These are phyloP conservation scores for Zelleria hepariella DNA, from an alignment of 2,888 invertebrate species.

Conservation along the genomic window DNA sequence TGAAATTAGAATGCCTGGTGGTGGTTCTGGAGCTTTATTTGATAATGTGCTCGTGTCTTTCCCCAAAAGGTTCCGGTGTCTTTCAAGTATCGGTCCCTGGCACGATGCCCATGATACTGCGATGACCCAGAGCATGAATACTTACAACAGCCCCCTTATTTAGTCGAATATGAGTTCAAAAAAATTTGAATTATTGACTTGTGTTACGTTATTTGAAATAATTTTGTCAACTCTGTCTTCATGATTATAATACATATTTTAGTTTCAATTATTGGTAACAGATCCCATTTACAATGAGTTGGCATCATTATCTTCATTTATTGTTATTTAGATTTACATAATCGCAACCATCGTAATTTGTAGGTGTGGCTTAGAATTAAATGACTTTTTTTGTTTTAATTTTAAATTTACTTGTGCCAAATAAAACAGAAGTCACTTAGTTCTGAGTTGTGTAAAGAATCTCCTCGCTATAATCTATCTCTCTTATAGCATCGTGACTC, in stretches of 20 bases:
- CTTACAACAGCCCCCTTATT: background rate
- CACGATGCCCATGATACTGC: background rate
- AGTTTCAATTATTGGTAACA: slow-evolving; percentile 8
- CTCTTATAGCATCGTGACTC: slow-evolving; percentile 5
- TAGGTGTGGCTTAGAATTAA: background rate
- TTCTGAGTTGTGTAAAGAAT: background rate
- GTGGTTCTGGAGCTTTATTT: background rate
- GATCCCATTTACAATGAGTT: slow-evolving; percentile 22
- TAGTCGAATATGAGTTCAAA: background rate
- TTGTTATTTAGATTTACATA: slow-evolving; percentile 15
- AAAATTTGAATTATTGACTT: background rate
- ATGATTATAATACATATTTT: background rate
- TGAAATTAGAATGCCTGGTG: background rate
- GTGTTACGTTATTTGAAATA: slow-evolving; percentile 2
- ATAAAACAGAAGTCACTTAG: background rate
- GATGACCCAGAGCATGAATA: background rate
- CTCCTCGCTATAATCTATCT: background rate
- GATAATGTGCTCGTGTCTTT: background rate
- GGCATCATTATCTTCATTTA: slow-evolving; percentile 23
- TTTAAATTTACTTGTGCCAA: background rate
- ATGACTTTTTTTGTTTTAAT: background rate
- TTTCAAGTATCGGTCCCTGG: background rate
- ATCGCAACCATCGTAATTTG: slow-evolving; percentile 13
- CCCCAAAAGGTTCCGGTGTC: background rate
- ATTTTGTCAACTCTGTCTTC: slow-evolving; percentile 8